phyloP scores from a whole-genome alignment of 2,113 vertebrate genomes.

The Tragelaphus imberbis region DNA sequence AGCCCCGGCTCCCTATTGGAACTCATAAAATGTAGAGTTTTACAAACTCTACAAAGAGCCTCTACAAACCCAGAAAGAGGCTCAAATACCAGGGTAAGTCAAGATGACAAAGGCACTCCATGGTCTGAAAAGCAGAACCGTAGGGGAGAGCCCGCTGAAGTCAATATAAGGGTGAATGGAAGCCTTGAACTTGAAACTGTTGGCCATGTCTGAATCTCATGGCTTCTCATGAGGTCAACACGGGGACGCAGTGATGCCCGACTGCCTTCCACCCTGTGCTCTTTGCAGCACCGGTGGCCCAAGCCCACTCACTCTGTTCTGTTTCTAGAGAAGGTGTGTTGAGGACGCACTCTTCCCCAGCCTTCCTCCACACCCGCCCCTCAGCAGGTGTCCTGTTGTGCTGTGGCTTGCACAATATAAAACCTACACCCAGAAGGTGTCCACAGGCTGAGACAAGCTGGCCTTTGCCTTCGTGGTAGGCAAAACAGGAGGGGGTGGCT shows the following conservation, averaged over 20 bases:
- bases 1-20: neutral
- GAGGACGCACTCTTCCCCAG: neutral
- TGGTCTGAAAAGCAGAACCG: neutral
- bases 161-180: neutral
- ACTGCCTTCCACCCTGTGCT: neutral
- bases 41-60: too few species aligned
- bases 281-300: accelerated
- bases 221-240: neutral
- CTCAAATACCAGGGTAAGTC: neutral
- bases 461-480: neutral
- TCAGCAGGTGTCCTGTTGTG: neutral
- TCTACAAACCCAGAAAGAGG: neutral
- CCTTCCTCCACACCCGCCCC: neutral
- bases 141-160: neutral
- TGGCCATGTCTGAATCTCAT: neutral
- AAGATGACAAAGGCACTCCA: neutral
- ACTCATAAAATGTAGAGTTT: neutral
- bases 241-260: accelerated
- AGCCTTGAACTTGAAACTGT: neutral
- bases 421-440: neutral
- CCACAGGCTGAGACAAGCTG: neutral
- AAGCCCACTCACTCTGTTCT: neutral
- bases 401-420: neutral
- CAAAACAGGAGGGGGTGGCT: neutral
- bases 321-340: neutral